Evolutionary conservation across 1,140 invertebrate species (phyloP), one percentile per base, ranked within the genome.

Genomic region (Macrobrachium rosenbergii): DNA sequence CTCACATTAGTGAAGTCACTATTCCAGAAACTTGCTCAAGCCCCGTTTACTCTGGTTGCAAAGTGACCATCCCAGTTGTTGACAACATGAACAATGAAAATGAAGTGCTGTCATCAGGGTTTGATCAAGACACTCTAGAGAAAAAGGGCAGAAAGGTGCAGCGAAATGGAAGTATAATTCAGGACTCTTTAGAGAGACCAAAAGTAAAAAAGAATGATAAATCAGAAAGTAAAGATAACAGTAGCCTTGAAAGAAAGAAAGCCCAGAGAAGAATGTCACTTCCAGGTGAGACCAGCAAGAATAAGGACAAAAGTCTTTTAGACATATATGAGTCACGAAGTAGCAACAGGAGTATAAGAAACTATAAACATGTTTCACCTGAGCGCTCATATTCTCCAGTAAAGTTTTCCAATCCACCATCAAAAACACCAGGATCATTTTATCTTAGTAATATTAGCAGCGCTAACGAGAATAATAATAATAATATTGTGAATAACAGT

Each of bases 61-160:
- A 94, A 89, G 91, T 96, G 69, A 95, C 96, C 21, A 97, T 97
- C 84, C 95, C 96, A 91, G 95, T 97, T 0, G 94, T 95, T 91
- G 95, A 95, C 91, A 94, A 94, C 0, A 93, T 95, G 2, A 93
- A 94, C 90, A 94, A 95, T 91, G 95, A 95, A 87, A 94, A 95
- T 2, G 93, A 93, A 16, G 94, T 95, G 73, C 95, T 95, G 88
- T 95, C 94, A 5, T 96, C 96, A 88, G 93, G 93, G 81, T 97
- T 96, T 90, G 96, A 97, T 91, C 96, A 96, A 0, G 96, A 97
- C 89, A 97, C 96, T 0, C 91, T 97, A 43, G 96, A 97, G n/a
- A 86, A 52, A 72, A 72, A 73, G 8, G 80, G 63, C 43, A 88
- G 58, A 17, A 62, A n/a, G 19, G 72, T 82, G 14, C 62, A 88